A percentile compares a stretch with the other conserved stretches of the same genome.
Evolutionary conservation across 2,888 invertebrate species (phyloP).

Genomic region (Dynastes grantii): DNA sequence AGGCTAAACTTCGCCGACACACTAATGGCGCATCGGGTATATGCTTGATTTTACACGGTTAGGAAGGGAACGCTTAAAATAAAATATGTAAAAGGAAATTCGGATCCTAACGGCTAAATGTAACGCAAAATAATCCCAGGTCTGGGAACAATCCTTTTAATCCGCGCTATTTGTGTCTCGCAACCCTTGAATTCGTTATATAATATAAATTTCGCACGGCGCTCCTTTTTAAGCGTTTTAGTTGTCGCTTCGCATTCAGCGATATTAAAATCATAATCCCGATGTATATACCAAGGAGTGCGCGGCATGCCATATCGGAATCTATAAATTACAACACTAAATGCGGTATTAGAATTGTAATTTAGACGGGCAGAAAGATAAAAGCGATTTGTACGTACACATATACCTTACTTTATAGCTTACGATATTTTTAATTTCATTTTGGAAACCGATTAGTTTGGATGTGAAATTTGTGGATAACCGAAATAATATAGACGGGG

Average conservation of each 20-base stretch:
- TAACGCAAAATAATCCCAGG: conserved; percentile 40
- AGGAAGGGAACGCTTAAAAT: neutral
- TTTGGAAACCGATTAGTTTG: too few species aligned
- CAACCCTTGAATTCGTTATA: conserved; percentile 40
- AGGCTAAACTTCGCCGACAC: too few species aligned
- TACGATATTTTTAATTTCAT: too few species aligned
- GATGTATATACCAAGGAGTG: neutral
- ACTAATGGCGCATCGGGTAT: neutral
- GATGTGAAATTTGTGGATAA: too few species aligned
- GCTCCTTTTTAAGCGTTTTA: conserved; percentile 21
- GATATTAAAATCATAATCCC: conserved; percentile 29
- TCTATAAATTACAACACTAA: neutral
- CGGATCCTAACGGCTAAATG: conserved; percentile 25
- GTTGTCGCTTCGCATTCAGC: conserved; percentile 13
- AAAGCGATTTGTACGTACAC: neutral
- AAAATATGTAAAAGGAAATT: conserved; percentile 40
- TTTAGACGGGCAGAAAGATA: neutral
- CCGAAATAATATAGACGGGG: too few species aligned
- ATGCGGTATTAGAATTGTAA: conserved; percentile 21
- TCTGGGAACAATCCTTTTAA: conserved; percentile 36
- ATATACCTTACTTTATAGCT: too few species aligned
- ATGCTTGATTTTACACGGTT: conserved; percentile 1
- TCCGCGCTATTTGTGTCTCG: conserved; percentile 32
- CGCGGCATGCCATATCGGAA: neutral
- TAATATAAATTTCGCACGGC: conserved; percentile 14